Evolutionary conservation across 2,797 vertebrate species (phyloP).

Genomic region (Clarias pachynema): DNA sequence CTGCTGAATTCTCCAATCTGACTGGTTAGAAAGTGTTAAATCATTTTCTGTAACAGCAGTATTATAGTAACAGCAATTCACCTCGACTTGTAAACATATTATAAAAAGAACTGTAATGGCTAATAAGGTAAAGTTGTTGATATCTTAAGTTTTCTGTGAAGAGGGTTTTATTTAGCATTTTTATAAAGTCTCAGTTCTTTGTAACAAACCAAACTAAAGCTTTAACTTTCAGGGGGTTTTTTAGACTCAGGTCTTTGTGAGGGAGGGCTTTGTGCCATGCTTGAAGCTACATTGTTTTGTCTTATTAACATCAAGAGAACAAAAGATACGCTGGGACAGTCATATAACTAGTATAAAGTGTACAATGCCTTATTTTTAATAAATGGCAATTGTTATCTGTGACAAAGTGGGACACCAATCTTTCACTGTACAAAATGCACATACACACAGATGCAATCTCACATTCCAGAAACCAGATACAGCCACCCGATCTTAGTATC

Average conservation of each 20-base stretch:
- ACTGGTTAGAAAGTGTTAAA: neutral
- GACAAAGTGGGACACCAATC: neutral
- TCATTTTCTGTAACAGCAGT: neutral
- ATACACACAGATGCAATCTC: neutral
- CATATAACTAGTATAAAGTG: neutral
- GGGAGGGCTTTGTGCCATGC: neutral
- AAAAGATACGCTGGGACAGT: neutral
- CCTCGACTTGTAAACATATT: neutral
- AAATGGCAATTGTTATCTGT: neutral
- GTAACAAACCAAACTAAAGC: neutral
- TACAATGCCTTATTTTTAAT: neutral
- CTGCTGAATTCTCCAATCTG: neutral
- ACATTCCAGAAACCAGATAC: conserved; percentile 1
- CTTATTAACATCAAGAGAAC: neutral
- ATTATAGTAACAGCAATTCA: neutral
- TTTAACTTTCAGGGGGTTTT: neutral
- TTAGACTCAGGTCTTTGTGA: neutral
- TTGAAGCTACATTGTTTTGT: neutral
- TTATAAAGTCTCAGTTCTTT: neutral
- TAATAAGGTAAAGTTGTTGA: neutral
- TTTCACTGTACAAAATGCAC: neutral
- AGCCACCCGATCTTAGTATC: neutral
- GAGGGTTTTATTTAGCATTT: neutral
- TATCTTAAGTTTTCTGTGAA: neutral
- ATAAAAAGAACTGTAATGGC: too few species aligned